These are phyloP conservation scores for Platycnemis pennipes DNA, from an alignment of 2,888 invertebrate genomes.

Conservation along the genomic window DNA sequence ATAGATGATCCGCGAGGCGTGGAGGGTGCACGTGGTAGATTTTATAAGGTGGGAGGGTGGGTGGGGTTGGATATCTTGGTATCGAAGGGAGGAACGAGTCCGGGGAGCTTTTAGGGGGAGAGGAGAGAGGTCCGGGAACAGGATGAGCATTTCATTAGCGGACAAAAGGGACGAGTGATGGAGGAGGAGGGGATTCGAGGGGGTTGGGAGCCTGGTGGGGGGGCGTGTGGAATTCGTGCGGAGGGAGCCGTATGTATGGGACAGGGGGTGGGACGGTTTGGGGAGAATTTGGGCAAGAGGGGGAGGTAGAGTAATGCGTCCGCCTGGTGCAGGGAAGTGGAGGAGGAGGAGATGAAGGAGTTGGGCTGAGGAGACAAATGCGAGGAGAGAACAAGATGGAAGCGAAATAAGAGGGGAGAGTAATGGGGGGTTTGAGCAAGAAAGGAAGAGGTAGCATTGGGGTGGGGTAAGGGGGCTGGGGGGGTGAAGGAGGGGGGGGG, in stretches of 20 bases:
- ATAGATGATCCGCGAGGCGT: too few species aligned
- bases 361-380: constrained; percentile 28
- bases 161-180: not conserved
- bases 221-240: not conserved
- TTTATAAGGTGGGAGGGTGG: not conserved
- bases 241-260: not conserved
- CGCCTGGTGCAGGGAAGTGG: not conserved
- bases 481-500: not conserved
- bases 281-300: not conserved
- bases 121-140: not conserved
- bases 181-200: not conserved
- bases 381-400: constrained; percentile 46
- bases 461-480: not conserved
- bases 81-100: not conserved
- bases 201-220: not conserved
- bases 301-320: not conserved
- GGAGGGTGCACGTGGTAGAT: too few species aligned
- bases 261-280: not conserved
- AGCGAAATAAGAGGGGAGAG: constrained; percentile 45
- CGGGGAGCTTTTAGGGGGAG: not conserved
- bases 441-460: not conserved
- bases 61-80: not conserved
- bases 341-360: not conserved
- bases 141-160: constrained; percentile 59
- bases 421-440: not conserved